Percentiles rank a stretch among this genome's conserved stretches.
These are phyloP conservation scores for Philonicus albiceps DNA, from an alignment of 2,888 invertebrate genomes.

Conservation along the genomic window DNA sequence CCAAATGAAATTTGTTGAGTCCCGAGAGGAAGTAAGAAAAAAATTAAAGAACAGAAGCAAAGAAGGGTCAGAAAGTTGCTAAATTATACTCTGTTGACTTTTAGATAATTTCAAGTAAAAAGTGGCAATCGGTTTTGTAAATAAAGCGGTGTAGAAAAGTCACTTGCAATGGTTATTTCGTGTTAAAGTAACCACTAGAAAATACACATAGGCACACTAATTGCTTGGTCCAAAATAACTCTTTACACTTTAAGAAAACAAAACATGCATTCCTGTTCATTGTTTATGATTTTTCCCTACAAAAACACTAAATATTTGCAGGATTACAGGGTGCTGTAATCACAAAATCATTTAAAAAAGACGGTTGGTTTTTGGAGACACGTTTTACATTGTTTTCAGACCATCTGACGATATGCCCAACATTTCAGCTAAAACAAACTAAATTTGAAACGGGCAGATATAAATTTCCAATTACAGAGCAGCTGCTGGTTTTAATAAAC, in stretches of 20 bases:
- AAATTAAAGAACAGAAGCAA: background rate
- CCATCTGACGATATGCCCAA: background rate
- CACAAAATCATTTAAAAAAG: background rate
- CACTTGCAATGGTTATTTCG: background rate
- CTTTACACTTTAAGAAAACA: background rate
- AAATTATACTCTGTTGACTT: background rate
- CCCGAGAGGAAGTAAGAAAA: background rate
- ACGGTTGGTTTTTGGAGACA: background rate
- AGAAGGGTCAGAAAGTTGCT: background rate
- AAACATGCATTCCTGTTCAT: too few relatives aligned
- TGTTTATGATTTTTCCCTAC: background rate
- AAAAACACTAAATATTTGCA: background rate
- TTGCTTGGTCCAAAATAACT: background rate
- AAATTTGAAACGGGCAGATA: background rate
- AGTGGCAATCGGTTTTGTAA: background rate
- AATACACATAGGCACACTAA: background rate
- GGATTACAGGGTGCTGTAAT: background rate
- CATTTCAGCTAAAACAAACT: background rate
- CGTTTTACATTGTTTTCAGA: too few relatives aligned
- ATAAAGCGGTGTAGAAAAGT: background rate
- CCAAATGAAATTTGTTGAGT: background rate
- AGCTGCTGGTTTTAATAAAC: background rate
- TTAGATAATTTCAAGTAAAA: background rate
- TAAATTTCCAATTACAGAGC: background rate
- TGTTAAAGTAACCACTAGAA: background rate